phyloP scores from a whole-genome alignment of 2,113 vertebrate species.

The Charadrius vociferus region DNA sequence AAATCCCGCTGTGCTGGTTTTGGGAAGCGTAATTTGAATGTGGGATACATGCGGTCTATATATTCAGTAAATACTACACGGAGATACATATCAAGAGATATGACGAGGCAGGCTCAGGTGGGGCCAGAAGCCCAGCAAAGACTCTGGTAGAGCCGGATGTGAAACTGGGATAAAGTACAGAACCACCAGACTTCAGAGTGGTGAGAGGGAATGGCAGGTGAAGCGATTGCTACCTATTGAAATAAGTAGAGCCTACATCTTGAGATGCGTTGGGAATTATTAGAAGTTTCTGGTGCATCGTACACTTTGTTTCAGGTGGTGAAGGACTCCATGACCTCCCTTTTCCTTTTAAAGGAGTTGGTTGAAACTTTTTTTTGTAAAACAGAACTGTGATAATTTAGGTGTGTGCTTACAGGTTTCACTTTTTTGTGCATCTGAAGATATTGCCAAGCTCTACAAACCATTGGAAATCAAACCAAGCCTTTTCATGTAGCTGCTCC shows the following conservation, averaged over 20 bases:
- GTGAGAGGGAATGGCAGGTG: background rate
- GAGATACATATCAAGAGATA: accelerated
- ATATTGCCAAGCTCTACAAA: background rate
- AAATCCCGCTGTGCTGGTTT: background rate
- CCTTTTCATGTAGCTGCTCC: background rate
- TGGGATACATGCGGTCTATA: accelerated
- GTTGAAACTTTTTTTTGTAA: background rate
- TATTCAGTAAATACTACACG: background rate
- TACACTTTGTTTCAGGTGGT: background rate
- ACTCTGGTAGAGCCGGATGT: background rate
- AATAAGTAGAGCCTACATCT: background rate
- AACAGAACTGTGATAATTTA: background rate
- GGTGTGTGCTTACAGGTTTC: accelerated
- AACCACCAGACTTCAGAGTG: accelerated
- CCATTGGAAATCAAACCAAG: background rate
- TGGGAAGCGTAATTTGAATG: background rate
- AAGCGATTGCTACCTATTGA: background rate
- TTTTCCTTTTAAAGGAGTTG: background rate
- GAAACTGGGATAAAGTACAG: background rate
- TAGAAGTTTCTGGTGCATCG: background rate
- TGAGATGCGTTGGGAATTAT: background rate
- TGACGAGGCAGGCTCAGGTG: background rate
- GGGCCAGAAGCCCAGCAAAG: background rate
- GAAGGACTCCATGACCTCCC: background rate
- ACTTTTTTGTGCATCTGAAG: background rate